A percentile compares a stretch with the other conserved stretches of the same genome.
phyloP scores from a whole-genome alignment of 2,797 vertebrate species.

The Columba guinea region DNA sequence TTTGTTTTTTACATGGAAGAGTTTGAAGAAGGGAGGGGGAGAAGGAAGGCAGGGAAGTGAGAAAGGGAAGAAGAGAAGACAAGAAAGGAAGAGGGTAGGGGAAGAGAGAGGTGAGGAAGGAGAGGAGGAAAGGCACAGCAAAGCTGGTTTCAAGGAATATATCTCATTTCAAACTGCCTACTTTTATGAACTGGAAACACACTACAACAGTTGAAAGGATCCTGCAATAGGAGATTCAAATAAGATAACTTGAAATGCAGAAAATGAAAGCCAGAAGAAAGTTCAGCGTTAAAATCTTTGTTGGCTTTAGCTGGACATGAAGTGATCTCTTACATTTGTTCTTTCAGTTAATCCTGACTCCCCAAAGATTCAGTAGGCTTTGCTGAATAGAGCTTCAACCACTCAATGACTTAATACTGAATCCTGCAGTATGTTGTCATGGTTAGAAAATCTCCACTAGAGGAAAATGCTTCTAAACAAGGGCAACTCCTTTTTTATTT shows the following conservation, averaged over 20 bases:
- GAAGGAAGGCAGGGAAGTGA: not conserved
- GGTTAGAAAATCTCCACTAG: conserved; percentile 55
- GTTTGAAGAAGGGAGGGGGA: not conserved
- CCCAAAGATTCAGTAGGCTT: conserved; percentile 36
- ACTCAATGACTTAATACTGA: conserved; percentile 31
- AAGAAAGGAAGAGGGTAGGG: not conserved
- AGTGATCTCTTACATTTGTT: conserved; percentile 39
- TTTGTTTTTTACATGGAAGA: not conserved
- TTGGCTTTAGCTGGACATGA: conserved; percentile 33
- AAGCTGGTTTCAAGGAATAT: not conserved
- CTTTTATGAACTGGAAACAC: conserved; percentile 25
- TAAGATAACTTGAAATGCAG: conserved; percentile 31
- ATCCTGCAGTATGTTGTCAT: conserved; percentile 56
- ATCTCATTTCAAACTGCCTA: not conserved
- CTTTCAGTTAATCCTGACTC: conserved; percentile 46
- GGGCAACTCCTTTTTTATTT: conserved; percentile 58
- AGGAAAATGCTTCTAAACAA: conserved; percentile 64
- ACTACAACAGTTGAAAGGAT: not conserved
- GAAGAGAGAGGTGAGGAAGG: not conserved
- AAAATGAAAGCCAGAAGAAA: conserved; percentile 61
- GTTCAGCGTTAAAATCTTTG: conserved; percentile 5
- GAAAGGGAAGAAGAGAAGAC: not conserved
- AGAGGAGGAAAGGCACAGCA: not conserved
- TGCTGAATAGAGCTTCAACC: not conserved
- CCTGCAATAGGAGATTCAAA: not conserved